These are phyloP conservation scores for Lates japonicus DNA, from an alignment of 2,797 vertebrate species.

Conservation along the genomic window DNA sequence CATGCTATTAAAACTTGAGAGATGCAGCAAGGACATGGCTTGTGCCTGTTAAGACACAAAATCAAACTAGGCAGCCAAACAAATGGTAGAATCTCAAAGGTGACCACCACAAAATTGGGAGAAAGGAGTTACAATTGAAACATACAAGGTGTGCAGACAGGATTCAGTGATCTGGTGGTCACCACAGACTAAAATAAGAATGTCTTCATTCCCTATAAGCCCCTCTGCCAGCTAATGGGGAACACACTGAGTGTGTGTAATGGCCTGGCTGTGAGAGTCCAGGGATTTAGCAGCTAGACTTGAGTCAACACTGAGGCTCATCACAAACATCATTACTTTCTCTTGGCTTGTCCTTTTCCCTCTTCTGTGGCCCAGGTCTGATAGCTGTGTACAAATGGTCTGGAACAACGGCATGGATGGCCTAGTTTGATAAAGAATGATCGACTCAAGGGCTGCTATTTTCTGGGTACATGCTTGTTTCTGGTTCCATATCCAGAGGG, in stretches of 20 bases:
- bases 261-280: slow-evolving; percentile 72
- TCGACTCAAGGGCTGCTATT: slow-evolving; percentile 58
- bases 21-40: slow-evolving; percentile 11
- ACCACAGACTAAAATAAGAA: slow-evolving; percentile 50
- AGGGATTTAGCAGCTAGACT: slow-evolving; percentile 73
- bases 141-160: slow-evolving; percentile 16
- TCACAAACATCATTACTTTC: slow-evolving; percentile 84
- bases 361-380: slow-evolving; percentile 64
- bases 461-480: slow-evolving; percentile 42
- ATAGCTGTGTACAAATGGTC: slow-evolving; percentile 69
- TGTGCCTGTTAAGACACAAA: slow-evolving; percentile 3
- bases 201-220: slow-evolving; percentile 52
- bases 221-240: slow-evolving; percentile 53
- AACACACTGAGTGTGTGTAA: slow-evolving; percentile 65
- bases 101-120: neutral
- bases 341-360: slow-evolving; percentile 72
- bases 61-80: slow-evolving; percentile 5
- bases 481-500: slow-evolving; percentile 28
- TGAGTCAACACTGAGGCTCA: slow-evolving; percentile 80
- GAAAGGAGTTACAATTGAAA: slow-evolving; percentile 45
- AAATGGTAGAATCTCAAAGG: slow-evolving; percentile 11
- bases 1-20: slow-evolving; percentile 10
- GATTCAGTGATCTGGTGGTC: slow-evolving; percentile 43
- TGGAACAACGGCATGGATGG: slow-evolving; percentile 66
- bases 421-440: slow-evolving; percentile 75